These are phyloP conservation scores for Hipposideros larvatus DNA, from an alignment of 2,797 vertebrate species.

Conservation along the genomic window DNA sequence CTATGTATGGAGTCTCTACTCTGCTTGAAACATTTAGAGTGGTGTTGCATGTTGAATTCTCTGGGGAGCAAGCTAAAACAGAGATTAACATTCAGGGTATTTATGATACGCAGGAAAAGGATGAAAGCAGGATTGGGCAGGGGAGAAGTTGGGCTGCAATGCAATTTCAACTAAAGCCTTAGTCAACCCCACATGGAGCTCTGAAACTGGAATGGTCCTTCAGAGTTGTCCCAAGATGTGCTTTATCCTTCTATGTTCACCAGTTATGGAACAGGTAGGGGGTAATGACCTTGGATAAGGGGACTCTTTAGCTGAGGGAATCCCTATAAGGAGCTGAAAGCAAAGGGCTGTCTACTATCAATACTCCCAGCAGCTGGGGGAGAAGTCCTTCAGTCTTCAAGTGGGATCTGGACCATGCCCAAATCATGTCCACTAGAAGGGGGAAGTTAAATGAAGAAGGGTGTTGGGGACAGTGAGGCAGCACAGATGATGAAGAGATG, in stretches of 20 bases:
- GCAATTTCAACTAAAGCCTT: background rate
- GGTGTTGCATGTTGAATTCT: background rate
- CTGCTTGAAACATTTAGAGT: slow-evolving; percentile 49
- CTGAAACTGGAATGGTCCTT: background rate
- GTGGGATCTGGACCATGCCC: background rate
- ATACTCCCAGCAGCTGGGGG: background rate
- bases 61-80: background rate
- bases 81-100: background rate
- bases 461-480: background rate
- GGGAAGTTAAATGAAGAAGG: background rate
- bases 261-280: background rate
- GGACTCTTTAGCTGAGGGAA: background rate
- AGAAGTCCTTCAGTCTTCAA: background rate
- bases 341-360: background rate
- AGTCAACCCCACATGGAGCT: background rate
- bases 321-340: background rate
- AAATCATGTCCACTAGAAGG: background rate
- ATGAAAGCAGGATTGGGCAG: background rate
- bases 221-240: background rate
- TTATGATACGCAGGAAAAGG: background rate
- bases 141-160: background rate
- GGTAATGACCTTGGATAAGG: background rate
- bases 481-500: background rate
- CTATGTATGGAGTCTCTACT: background rate
- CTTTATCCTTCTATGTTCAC: background rate